Base-by-base conservation (phyloP, 35 echinoderm and acorn worm species). In the Heliocidaris tuberculata region DNA sequence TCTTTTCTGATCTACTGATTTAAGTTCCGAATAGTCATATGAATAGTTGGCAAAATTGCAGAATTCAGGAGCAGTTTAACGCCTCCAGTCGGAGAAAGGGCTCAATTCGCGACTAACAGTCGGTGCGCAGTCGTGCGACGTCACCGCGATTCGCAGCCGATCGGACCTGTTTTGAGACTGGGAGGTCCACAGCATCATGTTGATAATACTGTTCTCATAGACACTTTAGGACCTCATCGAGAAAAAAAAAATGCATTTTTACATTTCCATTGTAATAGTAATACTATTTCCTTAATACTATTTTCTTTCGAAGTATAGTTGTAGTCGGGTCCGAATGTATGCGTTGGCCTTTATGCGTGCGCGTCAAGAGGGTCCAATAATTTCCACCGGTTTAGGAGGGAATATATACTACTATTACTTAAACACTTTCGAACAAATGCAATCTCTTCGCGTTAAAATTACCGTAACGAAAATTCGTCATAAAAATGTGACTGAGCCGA, bases 391-490 rank as follows among this genome's bases (percentile, higher is more conserved):
- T n/a, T 19, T 19, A 27, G 21, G 21, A 78, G 65, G 65, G 65
- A 78, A 78, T 78, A 78, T n/a, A 19, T n/a, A 2, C 65, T 7
- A 5, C 21, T 78, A 78, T 27, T 78, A 78, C 65, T n/a, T 78
- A 78, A 78, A 78, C 65, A 78, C 21, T 27, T 24, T 17, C 21
- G 11, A 89, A 89, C 87, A 89, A 47, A 89, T 17, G 87, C 31
- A 89, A 49, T 93, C 50, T 50, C 50, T 93, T 30, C 91, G 27
- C 27, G 48, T 59, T 93, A 93, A 93, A 52, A 93, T 93, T 93
- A 93, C 91, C 91, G 91, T 93, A 93, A 93, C 91, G 91, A 89
- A 89, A 89, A 89, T 48, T 47, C 47, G 87, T 89, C 47, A 89
- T 89, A 89, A 89, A 89, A 48, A 89, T 32, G 47, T 47, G 87